Evolutionary conservation across 1,140 invertebrate species (phyloP).

Genomic region (Diorhabda carinulata): DNA sequence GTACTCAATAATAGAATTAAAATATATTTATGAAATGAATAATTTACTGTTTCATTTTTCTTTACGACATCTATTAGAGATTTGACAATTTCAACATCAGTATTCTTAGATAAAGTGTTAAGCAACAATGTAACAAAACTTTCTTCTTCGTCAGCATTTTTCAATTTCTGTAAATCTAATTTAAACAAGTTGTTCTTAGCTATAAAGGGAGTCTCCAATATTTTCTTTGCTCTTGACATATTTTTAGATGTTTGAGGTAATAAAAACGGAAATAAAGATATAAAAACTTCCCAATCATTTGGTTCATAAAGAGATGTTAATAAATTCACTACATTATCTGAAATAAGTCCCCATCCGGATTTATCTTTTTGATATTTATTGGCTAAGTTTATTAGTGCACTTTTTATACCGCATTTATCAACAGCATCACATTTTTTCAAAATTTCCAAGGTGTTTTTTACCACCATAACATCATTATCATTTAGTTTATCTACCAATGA

Average conservation of each 20-base stretch:
- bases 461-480: constrained; percentile 56
- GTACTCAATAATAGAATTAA: constrained; percentile 24
- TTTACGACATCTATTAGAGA: constrained; percentile 31
- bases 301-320: constrained; percentile 7
- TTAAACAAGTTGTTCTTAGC: constrained; percentile 13
- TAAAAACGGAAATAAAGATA: constrained; percentile 56
- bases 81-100: constrained; percentile 3
- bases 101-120: neutral
- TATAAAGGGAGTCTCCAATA: constrained; percentile 41
- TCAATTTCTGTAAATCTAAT: neutral
- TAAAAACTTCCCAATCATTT: constrained; percentile 38
- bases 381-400: constrained; percentile 25
- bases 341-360: constrained; percentile 18
- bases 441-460: constrained; percentile 50
- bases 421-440: constrained; percentile 19
- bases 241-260: constrained; percentile 54
- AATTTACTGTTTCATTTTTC: constrained; percentile 40
- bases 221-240: constrained; percentile 49
- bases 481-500: constrained; percentile 55
- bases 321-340: constrained; percentile 7
- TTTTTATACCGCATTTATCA: constrained; percentile 22
- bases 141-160: constrained; percentile 4
- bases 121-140: constrained; percentile 3
- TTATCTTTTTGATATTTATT: constrained; percentile 27
- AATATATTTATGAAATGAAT: constrained; percentile 40